phyloP scores from a whole-genome alignment of 2,797 vertebrate species.

The Brachyrhaphis roseni region DNA sequence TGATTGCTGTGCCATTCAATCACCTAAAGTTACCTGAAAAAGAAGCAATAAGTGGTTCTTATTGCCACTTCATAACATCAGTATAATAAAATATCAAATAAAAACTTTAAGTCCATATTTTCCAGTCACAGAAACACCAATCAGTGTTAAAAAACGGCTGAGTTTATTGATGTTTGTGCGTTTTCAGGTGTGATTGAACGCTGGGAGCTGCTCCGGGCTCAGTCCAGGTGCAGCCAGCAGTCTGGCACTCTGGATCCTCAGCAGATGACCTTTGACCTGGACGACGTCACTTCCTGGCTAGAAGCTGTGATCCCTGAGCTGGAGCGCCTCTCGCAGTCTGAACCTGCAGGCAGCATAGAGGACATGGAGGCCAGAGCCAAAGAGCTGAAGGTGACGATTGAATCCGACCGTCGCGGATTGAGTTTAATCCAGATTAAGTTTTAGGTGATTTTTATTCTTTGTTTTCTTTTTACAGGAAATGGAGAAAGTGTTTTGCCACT shows the following conservation, averaged over 20 bases:
- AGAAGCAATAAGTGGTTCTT: too few relatives aligned
- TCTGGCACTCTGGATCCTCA: conserved; percentile 74
- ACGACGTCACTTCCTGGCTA: conserved; percentile 86
- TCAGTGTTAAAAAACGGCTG: background rate
- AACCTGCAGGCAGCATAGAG: conserved; percentile 69
- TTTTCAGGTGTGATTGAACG: conserved; percentile 87
- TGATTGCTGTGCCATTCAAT: too few relatives aligned
- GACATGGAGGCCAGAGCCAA: conserved; percentile 81
- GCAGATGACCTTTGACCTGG: conserved; percentile 83
- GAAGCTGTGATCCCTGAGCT: conserved; percentile 81
- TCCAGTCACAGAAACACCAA: background rate
- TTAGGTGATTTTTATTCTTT: background rate
- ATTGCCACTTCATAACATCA: too few relatives aligned
- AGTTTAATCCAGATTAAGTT: background rate
- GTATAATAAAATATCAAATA: too few relatives aligned
- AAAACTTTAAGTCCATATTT: too few relatives aligned
- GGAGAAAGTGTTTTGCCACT: conserved; percentile 83
- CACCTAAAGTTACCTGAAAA: too few relatives aligned
- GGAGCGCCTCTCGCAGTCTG: conserved; percentile 69
- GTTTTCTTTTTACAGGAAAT: conserved; percentile 79
- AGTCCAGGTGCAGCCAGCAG: conserved; percentile 79
- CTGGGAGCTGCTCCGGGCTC: conserved; percentile 90
- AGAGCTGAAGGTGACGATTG: conserved; percentile 83
- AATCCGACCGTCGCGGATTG: background rate
- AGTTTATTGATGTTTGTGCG: background rate